phyloP scores from a whole-genome alignment of 1,140 invertebrate genomes.

The Conopomorpha cramerella region DNA sequence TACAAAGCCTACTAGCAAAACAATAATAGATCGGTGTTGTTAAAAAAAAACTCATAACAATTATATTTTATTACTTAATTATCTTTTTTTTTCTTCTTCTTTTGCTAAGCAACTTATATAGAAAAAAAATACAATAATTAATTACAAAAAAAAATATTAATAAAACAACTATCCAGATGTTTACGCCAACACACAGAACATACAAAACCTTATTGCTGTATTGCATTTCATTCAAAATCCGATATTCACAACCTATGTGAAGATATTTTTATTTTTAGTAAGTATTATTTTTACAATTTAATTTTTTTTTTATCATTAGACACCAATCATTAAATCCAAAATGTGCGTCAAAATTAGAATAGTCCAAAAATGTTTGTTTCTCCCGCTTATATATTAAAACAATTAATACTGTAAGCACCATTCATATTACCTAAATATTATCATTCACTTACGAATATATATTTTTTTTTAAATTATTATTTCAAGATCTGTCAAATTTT shows the following conservation, averaged over 20 bases:
- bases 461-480: too few species aligned
- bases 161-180: too few species aligned
- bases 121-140: slow-evolving; percentile 31
- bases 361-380: too few species aligned
- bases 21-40: slow-evolving; percentile 28
- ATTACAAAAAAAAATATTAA: too few species aligned
- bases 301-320: too few species aligned
- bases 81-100: too few species aligned
- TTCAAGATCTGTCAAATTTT: slow-evolving; percentile 24
- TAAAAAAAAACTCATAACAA: slow-evolving; percentile 23
- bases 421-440: too few species aligned
- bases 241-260: slow-evolving; percentile 4
- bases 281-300: too few species aligned
- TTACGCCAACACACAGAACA: not conserved
- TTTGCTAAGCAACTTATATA: slow-evolving; percentile 38
- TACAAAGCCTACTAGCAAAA: slow-evolving; percentile 38
- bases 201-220: not conserved
- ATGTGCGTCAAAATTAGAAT: slow-evolving; percentile 25
- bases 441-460: too few species aligned
- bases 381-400: too few species aligned
- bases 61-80: too few species aligned
- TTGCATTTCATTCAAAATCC: too few species aligned
- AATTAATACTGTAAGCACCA: slow-evolving; percentile 59
- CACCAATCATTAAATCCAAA: slow-evolving; percentile 16
- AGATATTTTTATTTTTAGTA: slow-evolving; percentile 4